Evolutionary conservation across 2,797 vertebrate genomes (phyloP).

Genomic region (Sebastes steindachneri): DNA sequence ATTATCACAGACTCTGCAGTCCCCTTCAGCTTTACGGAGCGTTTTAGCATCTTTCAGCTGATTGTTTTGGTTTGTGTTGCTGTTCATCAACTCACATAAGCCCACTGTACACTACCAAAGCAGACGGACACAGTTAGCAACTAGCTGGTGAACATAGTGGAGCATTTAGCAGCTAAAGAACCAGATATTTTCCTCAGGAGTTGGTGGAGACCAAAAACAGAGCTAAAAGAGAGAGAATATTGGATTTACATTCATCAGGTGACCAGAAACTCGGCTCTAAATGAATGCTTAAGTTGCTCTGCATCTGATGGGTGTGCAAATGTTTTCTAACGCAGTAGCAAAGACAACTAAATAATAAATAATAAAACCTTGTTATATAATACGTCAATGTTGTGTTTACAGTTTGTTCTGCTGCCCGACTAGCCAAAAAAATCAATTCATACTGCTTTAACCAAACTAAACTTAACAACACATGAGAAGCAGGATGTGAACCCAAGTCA

Average conservation of each 20-base stretch:
- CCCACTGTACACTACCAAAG: neutral
- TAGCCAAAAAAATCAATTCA: neutral
- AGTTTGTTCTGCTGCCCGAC: neutral
- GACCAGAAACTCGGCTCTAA: too few relatives aligned
- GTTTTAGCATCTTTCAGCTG: neutral
- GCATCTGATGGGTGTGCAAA: neutral
- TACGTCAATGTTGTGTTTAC: neutral
- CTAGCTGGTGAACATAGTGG: neutral
- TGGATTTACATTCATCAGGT: neutral
- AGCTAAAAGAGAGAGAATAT: neutral
- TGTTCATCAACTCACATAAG: neutral
- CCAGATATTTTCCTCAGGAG: neutral
- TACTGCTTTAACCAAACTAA: neutral
- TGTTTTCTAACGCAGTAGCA: neutral
- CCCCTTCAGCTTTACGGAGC: fast-evolving
- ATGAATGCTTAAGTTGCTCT: too few relatives aligned
- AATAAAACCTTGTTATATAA: neutral
- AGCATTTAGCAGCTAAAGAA: neutral
- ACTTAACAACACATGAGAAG: neutral
- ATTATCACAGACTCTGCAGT: neutral
- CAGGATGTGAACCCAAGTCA: neutral
- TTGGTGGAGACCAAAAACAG: neutral
- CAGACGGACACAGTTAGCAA: neutral
- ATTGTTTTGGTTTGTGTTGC: neutral
- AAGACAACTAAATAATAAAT: neutral